Conservation (phyloP, 37 sponge, comb jelly and placozoan species). For the Hormiphora californensis region DNA sequence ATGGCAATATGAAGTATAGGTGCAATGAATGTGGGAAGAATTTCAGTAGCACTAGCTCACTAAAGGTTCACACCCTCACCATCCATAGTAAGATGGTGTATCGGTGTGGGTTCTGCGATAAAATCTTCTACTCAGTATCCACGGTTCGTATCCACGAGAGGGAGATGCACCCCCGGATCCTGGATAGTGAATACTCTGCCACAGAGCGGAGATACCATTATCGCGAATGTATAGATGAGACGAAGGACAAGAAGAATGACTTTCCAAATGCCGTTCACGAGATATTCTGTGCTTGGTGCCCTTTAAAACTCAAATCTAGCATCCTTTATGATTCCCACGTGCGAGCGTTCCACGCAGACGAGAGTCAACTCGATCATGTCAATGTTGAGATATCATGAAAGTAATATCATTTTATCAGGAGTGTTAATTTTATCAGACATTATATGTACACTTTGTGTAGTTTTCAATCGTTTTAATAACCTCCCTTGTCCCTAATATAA, state of each 20-base stretch:
- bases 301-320: no score
- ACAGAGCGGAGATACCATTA: not conserved
- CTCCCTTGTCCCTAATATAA: no score
- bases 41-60: conserved; percentile 12
- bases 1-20: not conserved
- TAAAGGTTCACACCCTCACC: not conserved
- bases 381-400: no score
- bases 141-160: not conserved
- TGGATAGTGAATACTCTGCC: no score
- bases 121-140: not conserved
- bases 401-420: not conserved
- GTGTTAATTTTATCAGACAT: not conserved
- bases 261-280: no score
- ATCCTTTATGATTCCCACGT: no score
- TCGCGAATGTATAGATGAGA: no score
- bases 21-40: not conserved
- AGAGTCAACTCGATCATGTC: no score
- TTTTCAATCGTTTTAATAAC: no score
- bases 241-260: no score
- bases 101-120: not conserved
- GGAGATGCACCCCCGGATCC: not conserved
- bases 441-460: not conserved
- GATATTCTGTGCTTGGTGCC: no score
- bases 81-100: not conserved
- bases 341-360: no score